Evolutionary conservation across 2,888 invertebrate species (phyloP), one percentile per base, ranked within the genome.

Genomic region (Yponomeuta evonymella): DNA sequence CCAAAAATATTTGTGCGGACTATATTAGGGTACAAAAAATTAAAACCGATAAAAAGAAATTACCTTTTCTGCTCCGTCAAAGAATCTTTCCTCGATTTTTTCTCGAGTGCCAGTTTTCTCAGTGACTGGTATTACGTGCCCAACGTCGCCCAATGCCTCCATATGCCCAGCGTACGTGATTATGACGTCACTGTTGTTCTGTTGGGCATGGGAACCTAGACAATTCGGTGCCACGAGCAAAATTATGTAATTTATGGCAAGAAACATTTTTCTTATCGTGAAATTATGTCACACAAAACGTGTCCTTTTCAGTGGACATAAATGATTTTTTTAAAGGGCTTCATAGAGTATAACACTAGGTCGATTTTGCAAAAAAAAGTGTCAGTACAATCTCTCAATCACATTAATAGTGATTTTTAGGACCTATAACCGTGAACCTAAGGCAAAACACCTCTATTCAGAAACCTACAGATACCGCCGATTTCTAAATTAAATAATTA

Each of bases 111-210:
- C 51, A 2, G 51, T 5, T 58, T 58, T 58, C 15, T 12, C 51
- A 58, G 15, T 58, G 0, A 2, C 51, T 15, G 51, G 15, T 8
- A 58, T 6, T 15, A 15, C 51, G 15, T 12, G 15, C 51, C 12
- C 15, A 58, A 2, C 51, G 65, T 65, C 29, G 33, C 33, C 29
- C 0, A 70, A 71, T 0, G 77, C 80, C 51, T 84, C 84, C 0
- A 79, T 80, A 48, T 88, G 88, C 0, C 81, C 81, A 0, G 78
- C 73, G 23, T 82, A 81, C 0, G 80, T 79, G 0, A 86, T 75
- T 0, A 86, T 79, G 0, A 88, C 77, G 51, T 83, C 81, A 0
- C 82, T 75, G 1, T 77, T 75, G 1, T 82, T 83, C n/a, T 74
- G 76, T 0, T 76, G 71, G 0, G 30, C 33, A 65, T 58, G 51